Evolutionary conservation across 2,113 vertebrate species (phyloP).

Genomic region (Callospermophilus lateralis): DNA sequence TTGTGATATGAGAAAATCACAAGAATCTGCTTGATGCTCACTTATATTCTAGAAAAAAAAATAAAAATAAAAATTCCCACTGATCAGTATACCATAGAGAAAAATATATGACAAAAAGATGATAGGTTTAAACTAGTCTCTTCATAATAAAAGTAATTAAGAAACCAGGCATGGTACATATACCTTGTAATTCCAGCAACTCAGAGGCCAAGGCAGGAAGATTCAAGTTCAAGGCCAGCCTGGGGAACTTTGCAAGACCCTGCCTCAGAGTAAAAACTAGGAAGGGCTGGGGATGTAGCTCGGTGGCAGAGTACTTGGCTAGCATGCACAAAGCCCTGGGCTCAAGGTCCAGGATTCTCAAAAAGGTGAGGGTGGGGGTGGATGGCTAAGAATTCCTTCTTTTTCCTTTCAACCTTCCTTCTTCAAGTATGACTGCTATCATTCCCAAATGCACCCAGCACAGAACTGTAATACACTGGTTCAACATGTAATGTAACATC

Average conservation of each 20-base stretch:
- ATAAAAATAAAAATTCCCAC: constrained; percentile 57
- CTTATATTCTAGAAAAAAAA: not conserved
- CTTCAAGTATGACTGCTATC: not conserved
- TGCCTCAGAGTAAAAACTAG: no score
- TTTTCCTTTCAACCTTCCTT: constrained; percentile 41
- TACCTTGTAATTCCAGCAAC: no score
- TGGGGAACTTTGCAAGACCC: no score
- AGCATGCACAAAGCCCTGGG: no score
- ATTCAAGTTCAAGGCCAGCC: no score
- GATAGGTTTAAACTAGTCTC: not conserved
- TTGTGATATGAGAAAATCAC: not conserved
- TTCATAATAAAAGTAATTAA: not conserved
- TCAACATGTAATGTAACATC: not conserved
- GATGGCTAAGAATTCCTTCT: not conserved
- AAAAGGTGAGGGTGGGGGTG: no score
- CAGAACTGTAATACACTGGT: not conserved
- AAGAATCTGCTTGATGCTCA: not conserved
- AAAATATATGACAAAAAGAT: constrained; percentile 30
- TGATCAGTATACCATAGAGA: not conserved
- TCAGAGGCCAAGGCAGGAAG: no score
- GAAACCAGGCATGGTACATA: not conserved
- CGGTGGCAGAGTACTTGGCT: no score
- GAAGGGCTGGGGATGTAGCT: no score
- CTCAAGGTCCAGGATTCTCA: no score
- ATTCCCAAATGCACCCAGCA: constrained; percentile 40